Evolutionary conservation across 1,140 invertebrate species (phyloP), one percentile per base, ranked within the genome.

Genomic region (Drosophila carrolli): DNA sequence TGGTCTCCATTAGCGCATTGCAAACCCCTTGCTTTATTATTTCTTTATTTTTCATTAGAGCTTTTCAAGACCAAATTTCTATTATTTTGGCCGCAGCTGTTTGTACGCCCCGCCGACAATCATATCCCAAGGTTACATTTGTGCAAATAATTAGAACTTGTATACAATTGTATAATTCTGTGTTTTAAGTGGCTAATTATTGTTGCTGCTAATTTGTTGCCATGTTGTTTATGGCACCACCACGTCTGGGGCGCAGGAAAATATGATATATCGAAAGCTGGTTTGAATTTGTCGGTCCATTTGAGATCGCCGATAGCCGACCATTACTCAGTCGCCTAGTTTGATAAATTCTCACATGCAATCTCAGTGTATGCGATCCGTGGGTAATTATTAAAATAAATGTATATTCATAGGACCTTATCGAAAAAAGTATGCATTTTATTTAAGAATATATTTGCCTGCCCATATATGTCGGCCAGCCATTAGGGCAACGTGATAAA

Each of bases 131-230:
- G 83, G 83, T 80, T 82, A 55, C 47, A 44, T 58, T 73, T 72
- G 60, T 60, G 84, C 75, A 70, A 88, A 73, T 89, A 88, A 88
- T 88, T 88, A 83, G 63, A 88, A 76, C 83, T 81, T 16, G 56
- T 74, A 78, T 50, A 65, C 66, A 77, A 82, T 71, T 72, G 67
- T 71, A 71, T 41, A 72, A 58, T 76, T 75, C 47, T 57, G 48
- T 47, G 55, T 48, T 66, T 76, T 44, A 67, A 76, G 74, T 76
- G 73, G 73, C 59, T 78, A 70, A 60, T 78, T 72, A 62, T 70
- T 72, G 56, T 27, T 5, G 37, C 53, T 50, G 68, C 65, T 68
- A 68, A 68, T 68, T 68, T 66, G 60, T 40, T 70, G 62, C 65
- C 40, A 19, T 67, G 38, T 41, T 32, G 47, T 57, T 71, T 48